Conservation (phyloP, 2,888 invertebrate genomes). For the Sesamia inferens region DNA sequence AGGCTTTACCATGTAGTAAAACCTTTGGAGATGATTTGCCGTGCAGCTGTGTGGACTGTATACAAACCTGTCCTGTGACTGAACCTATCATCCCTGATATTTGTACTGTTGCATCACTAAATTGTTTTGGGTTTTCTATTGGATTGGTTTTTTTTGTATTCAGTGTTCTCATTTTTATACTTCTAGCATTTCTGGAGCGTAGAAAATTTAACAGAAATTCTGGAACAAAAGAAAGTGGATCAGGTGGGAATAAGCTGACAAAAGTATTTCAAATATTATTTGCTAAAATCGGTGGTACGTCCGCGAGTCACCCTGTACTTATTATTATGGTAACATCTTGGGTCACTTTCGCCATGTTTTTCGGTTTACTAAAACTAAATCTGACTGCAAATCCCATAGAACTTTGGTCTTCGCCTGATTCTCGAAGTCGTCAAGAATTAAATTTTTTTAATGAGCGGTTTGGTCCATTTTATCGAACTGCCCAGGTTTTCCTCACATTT, state of each 20-base stretch:
- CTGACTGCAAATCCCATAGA: conserved; percentile 97
- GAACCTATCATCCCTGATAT: conserved; percentile 81
- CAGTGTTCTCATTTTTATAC: conserved; percentile 75
- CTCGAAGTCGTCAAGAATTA: conserved; percentile 95
- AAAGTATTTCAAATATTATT: conserved; percentile 77
- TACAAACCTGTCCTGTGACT: conserved; percentile 90
- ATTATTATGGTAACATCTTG: conserved; percentile 92
- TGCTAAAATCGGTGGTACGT: conserved; percentile 85
- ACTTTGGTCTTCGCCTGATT: conserved; percentile 96
- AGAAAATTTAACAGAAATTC: conserved; percentile 57
- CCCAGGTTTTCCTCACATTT: conserved; percentile 96
- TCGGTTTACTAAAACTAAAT: conserved; percentile 92
- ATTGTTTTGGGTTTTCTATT: conserved; percentile 91
- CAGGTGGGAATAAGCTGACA: conserved; percentile 68
- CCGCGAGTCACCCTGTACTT: conserved; percentile 92
- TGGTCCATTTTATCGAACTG: conserved; percentile 96
- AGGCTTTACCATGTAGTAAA: conserved; percentile 90
- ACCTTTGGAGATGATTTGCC: conserved; percentile 88
- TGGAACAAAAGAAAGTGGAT: conserved; percentile 33
- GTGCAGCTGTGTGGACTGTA: conserved; percentile 95
- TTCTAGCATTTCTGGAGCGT: conserved; percentile 70
- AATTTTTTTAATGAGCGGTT: conserved; percentile 96
- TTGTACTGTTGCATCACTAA: conserved; percentile 90
- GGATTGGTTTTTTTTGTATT: conserved; percentile 89
- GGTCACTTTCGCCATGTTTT: conserved; percentile 89